These are phyloP conservation scores for Kobus ellipsiprymnus DNA, from an alignment of 2,113 vertebrate species.

Conservation along the genomic window DNA sequence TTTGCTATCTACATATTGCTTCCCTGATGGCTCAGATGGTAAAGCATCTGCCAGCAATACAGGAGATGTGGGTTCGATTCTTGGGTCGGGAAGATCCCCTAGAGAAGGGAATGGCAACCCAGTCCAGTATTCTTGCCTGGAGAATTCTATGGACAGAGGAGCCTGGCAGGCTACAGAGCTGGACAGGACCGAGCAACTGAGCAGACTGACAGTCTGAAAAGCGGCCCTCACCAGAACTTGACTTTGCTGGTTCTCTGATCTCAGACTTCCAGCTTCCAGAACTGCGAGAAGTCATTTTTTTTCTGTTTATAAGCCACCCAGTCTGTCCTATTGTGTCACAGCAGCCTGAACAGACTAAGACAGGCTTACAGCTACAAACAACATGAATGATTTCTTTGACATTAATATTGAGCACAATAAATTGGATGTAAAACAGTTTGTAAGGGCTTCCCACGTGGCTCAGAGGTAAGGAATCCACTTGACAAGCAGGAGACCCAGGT, in stretches of 20 bases:
- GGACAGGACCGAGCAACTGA: not conserved
- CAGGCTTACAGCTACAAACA: not conserved
- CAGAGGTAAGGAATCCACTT: not conserved
- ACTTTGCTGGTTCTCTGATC: not conserved
- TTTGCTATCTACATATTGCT: not conserved
- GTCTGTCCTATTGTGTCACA: not conserved
- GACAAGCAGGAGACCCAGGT: not conserved
- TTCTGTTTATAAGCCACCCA: not conserved
- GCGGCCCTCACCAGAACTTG: not conserved
- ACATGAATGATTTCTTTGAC: not conserved
- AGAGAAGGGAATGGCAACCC: not conserved
- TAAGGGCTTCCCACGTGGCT: not conserved
- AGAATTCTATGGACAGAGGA: not conserved
- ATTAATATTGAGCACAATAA: not conserved
- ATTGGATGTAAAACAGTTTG: not conserved
- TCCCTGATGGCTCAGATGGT: not conserved
- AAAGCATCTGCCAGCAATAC: not conserved
- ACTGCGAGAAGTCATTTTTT: not conserved
- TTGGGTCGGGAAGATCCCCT: not conserved
- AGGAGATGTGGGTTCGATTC: accelerated
- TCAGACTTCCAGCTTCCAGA: not conserved
- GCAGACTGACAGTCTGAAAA: not conserved
- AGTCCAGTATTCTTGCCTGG: not conserved
- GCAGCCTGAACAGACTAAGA: not conserved
- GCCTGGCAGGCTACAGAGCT: not conserved